These are phyloP conservation scores for Melanerpes formicivorus DNA, from an alignment of 2,113 vertebrate species.

Conservation along the genomic window DNA sequence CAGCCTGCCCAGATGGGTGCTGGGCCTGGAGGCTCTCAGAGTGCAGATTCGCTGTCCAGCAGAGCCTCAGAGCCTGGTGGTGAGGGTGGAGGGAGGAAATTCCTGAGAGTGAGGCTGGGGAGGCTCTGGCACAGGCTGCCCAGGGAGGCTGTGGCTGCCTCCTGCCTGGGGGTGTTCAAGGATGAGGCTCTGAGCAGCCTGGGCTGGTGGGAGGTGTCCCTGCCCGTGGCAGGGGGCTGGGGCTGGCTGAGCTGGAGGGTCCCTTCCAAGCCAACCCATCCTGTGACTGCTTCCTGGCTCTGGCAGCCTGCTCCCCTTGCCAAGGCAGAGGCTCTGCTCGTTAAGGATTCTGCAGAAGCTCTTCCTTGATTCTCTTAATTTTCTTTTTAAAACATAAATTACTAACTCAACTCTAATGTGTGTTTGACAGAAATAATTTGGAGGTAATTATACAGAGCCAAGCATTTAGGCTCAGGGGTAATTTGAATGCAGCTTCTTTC, in stretches of 20 bases:
- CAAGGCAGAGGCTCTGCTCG: neutral
- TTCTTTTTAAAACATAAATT: conserved; percentile 40
- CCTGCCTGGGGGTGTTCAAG: too few relatives aligned
- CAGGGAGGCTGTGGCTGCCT: too few relatives aligned
- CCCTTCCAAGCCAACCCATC: too few relatives aligned
- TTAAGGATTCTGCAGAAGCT: conserved; percentile 37
- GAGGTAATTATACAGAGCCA: conserved; percentile 58
- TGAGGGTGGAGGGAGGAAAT: neutral
- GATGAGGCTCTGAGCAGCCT: too few relatives aligned
- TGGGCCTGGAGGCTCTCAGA: neutral
- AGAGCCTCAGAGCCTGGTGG: neutral
- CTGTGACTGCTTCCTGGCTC: too few relatives aligned
- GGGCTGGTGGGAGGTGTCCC: too few relatives aligned
- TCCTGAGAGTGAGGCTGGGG: too few relatives aligned
- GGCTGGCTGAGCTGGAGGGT: too few relatives aligned
- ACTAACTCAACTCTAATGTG: conserved; percentile 43
- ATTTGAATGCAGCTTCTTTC: conserved; percentile 65
- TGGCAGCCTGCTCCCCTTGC: neutral
- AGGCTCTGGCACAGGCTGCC: too few relatives aligned
- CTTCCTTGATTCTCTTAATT: conserved; percentile 33
- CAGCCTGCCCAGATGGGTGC: neutral
- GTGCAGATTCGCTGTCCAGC: neutral
- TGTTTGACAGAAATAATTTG: conserved; percentile 69
- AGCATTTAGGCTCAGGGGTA: conserved; percentile 61
- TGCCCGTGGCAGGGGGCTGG: too few relatives aligned